phyloP scores from a whole-genome alignment of 2,888 invertebrate species.

The Thera obeliscata region DNA sequence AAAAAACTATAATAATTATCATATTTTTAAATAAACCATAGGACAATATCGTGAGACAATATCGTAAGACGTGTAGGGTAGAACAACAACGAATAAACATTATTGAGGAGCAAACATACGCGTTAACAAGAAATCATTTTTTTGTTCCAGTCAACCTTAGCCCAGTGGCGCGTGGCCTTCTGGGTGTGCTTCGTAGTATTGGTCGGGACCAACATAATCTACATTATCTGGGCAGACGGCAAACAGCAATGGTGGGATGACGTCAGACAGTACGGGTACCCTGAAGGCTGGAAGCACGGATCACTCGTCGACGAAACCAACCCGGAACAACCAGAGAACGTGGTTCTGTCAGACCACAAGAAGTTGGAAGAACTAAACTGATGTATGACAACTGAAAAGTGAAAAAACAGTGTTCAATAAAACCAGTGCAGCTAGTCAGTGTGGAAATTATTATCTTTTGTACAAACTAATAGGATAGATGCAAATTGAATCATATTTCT shows the following conservation, averaged over 20 bases:
- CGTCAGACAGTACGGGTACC: slow-evolving; percentile 77
- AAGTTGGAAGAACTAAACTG: slow-evolving; percentile 25
- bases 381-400: not conserved
- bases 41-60: no score
- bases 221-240: slow-evolving; percentile 87
- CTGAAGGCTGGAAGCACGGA: slow-evolving; percentile 72
- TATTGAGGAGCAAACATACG: no score
- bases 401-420: slow-evolving; percentile 15
- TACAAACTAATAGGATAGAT: slow-evolving; percentile 17
- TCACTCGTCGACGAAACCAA: slow-evolving; percentile 54
- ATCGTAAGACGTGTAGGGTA: no score
- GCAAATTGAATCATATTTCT: slow-evolving; percentile 1
- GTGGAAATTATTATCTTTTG: slow-evolving; percentile 31
- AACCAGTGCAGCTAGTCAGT: slow-evolving; percentile 59
- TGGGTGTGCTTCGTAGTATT: slow-evolving; percentile 89
- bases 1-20: no score
- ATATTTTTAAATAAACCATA: no score
- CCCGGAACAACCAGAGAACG: slow-evolving; percentile 58
- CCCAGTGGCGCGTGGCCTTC: slow-evolving; percentile 86
- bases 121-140: not conserved
- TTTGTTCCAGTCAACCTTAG: slow-evolving; percentile 66
- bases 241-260: slow-evolving; percentile 90
- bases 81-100: no score
- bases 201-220: slow-evolving; percentile 86
- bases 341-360: slow-evolving; percentile 57